phyloP scores from a whole-genome alignment of 2,113 vertebrate genomes.

The Myrmecobius fasciatus region DNA sequence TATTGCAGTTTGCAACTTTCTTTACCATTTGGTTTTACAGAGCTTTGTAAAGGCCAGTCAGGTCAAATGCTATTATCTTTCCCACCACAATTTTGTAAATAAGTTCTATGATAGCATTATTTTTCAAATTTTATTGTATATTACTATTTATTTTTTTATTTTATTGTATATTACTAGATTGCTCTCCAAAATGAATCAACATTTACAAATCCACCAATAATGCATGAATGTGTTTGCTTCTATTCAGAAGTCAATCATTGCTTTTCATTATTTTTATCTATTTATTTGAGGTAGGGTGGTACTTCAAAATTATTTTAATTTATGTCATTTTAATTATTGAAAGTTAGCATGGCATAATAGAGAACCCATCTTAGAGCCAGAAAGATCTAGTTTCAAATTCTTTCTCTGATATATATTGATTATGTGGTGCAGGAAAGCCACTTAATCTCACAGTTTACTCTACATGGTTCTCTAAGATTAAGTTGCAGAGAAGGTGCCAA shows the following conservation, averaged over 20 bases:
- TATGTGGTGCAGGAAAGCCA: not conserved
- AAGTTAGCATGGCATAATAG: not conserved
- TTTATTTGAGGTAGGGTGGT: not conserved
- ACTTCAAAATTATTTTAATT: not conserved
- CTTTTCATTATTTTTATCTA: not conserved
- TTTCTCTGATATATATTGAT: not conserved
- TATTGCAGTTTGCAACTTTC: not conserved
- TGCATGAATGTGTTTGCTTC: not conserved
- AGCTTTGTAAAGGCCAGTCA: not conserved
- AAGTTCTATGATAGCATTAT: not conserved
- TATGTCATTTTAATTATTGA: not conserved
- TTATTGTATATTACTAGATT: not conserved
- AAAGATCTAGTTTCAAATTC: not conserved
- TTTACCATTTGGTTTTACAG: not conserved
- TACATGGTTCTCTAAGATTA: not conserved
- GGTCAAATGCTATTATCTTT: not conserved
- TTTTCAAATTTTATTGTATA: not conserved
- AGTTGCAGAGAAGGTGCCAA: not conserved
- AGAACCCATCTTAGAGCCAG: not conserved
- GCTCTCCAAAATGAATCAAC: not conserved
- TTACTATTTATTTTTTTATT: no score
- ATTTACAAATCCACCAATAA: not conserved
- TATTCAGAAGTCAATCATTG: not conserved
- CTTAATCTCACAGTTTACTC: not conserved
- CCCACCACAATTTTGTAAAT: not conserved